Conservation (phyloP, 1,140 invertebrate genomes). For the Meloidogyne hapla region DNA sequence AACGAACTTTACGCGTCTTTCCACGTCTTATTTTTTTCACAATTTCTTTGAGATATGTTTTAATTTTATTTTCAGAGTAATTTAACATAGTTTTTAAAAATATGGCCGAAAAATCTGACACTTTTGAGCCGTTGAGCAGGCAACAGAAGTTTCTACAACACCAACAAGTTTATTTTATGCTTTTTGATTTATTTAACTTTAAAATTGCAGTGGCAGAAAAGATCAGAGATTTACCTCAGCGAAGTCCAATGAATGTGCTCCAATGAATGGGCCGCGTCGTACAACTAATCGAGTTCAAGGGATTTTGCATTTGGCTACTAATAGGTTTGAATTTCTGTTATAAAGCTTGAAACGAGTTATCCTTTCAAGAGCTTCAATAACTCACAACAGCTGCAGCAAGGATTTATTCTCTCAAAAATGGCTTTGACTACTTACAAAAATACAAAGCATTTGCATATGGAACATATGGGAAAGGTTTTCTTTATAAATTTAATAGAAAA, state of each 20-base stretch:
- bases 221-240: neutral
- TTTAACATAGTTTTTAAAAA: neutral
- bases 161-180: neutral
- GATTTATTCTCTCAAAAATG: neutral
- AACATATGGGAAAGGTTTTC: neutral
- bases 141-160: neutral
- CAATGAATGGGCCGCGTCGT: neutral
- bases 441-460: constrained; percentile 1
- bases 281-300: neutral
- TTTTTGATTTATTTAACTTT: neutral
- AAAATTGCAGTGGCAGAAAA: neutral
- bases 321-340: neutral
- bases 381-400: neutral
- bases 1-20: too few relatives aligned
- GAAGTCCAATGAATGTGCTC: neutral
- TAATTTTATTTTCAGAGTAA: too few relatives aligned
- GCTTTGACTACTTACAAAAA: neutral
- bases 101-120: neutral
- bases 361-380: neutral
- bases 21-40: too few relatives aligned
- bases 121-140: neutral
- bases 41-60: too few relatives aligned
- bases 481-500: too few relatives aligned
- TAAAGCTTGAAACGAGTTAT: too few relatives aligned
- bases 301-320: neutral